Evolutionary conservation across 2,888 invertebrate genomes (phyloP).

Genomic region (Desoria tigrina): DNA sequence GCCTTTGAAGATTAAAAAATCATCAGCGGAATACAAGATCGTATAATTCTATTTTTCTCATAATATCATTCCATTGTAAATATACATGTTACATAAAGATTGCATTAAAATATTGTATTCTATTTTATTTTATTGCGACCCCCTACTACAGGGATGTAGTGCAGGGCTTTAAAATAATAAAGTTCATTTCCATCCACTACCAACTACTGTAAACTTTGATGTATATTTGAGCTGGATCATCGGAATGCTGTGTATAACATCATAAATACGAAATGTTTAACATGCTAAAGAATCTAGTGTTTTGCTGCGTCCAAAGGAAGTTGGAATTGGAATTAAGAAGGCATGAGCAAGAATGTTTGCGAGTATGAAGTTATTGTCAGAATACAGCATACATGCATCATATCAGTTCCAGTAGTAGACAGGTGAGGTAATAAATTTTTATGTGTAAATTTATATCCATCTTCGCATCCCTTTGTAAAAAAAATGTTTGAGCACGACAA

Average conservation of each 20-base stretch:
- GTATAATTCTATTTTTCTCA: too few species aligned
- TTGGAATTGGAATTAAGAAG: constrained; percentile 10
- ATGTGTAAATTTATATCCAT: constrained; percentile 37
- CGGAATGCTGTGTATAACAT: background rate
- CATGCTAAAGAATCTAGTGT: background rate
- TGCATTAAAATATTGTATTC: too few species aligned
- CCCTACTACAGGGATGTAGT: background rate
- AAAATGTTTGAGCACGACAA: constrained; percentile 20
- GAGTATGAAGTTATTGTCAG: constrained; percentile 10
- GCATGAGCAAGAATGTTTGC: constrained; percentile 16
- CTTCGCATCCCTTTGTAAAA: constrained; percentile 20
- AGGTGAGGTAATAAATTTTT: constrained; percentile 52
- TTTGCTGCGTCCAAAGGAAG: background rate
- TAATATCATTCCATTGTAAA: too few species aligned
- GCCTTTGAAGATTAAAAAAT: too few species aligned
- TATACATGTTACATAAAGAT: too few species aligned
- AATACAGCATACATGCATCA: constrained; percentile 18
- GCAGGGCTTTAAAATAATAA: background rate
- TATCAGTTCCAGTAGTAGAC: constrained; percentile 47
- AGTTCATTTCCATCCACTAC: too few species aligned
- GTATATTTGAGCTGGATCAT: constrained; percentile 13
- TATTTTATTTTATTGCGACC: too few species aligned
- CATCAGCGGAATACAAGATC: too few species aligned
- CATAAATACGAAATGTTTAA: background rate
- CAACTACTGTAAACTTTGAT: too few species aligned